Base-by-base conservation (phyloP, 2,888 invertebrate genomes). In the Hermaeophaga mercurialis region DNA sequence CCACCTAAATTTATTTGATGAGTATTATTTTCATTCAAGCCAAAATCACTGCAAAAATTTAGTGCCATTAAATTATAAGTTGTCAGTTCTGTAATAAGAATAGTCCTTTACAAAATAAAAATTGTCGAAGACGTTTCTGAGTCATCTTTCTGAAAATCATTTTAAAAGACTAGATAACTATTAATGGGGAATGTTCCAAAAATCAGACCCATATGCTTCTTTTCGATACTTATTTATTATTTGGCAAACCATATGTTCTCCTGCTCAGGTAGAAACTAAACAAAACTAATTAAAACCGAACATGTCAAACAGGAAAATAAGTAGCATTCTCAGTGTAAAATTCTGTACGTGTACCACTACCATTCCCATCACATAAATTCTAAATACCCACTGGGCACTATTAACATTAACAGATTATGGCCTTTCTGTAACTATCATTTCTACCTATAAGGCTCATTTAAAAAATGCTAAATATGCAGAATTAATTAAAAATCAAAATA, bases 211-310 rank as follows among this genome's bases (percentile, higher is more conserved):
- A 45, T 33, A 45, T 33, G 45, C 33, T 45, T 45, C 31, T 45
- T 33, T 18, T 33, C 8, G 33, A 14, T 6, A 11, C 11, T 9
- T 45, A 45, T 45, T 45, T 28, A 45, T 33, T 17, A 45, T 45
- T 17, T 33, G 18, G 45, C 33, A 45, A 45, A 45, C 33, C 45
- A 45, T 45, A 45, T 45, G 45, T 33, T 45, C 17, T 7, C 2
- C 6, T 45, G 18, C 18, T 31, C 33, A 45, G 45, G 45, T 45
- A 45, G 33, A 33, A 31, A 31, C n/a, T 2, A 28, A 11, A 11
- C n/a, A 12, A 31, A 12, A 31, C 12, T 31, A 31, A 31, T 31
- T 31, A 31, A 12, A 31, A 28, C 28, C 28, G 5, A 28, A 5
- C 28, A 8, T 28, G 28, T 28, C 28, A 28, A 28, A 12, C 11